A percentile compares a stretch with the other conserved stretches of the same genome.
Conservation (phyloP, 2,797 vertebrate species). For the Coluber constrictor region DNA sequence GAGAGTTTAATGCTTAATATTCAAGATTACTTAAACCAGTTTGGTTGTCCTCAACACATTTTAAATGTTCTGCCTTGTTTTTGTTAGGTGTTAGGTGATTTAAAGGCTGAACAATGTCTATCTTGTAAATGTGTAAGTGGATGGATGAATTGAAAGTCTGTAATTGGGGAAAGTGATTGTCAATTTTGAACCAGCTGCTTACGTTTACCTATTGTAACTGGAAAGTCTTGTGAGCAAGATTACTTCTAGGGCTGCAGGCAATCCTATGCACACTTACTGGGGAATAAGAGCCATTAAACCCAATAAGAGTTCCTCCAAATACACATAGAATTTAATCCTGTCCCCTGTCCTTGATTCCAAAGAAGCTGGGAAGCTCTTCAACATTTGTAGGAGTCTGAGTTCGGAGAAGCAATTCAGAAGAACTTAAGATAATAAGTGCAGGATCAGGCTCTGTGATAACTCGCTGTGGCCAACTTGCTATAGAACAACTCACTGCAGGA, state of each 20-base stretch:
- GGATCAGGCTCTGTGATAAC: background rate
- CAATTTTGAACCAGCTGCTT: background rate
- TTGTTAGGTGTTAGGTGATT: background rate
- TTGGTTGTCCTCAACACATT: background rate
- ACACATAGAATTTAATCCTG: background rate
- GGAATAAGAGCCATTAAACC: background rate
- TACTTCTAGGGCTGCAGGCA: background rate
- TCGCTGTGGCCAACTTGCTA: too few species aligned
- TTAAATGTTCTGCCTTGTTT: background rate
- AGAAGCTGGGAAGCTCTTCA: conserved; percentile 1
- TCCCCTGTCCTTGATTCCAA: conserved; percentile 15
- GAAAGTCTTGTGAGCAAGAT: background rate
- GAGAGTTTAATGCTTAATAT: background rate
- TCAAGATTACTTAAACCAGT: background rate
- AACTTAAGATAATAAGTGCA: background rate
- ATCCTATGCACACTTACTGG: background rate
- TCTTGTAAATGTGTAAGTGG: background rate
- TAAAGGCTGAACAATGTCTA: background rate
- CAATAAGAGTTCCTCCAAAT: background rate
- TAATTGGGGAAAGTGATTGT: background rate
- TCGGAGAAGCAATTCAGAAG: background rate
- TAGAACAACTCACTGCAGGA: too few species aligned
- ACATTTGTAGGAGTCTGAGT: conserved; percentile 21
- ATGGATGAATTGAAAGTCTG: background rate
- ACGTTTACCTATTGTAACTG: background rate